These are phyloP conservation scores for Conus ventricosus DNA, from an alignment of 1,140 invertebrate species.

Conservation along the genomic window DNA sequence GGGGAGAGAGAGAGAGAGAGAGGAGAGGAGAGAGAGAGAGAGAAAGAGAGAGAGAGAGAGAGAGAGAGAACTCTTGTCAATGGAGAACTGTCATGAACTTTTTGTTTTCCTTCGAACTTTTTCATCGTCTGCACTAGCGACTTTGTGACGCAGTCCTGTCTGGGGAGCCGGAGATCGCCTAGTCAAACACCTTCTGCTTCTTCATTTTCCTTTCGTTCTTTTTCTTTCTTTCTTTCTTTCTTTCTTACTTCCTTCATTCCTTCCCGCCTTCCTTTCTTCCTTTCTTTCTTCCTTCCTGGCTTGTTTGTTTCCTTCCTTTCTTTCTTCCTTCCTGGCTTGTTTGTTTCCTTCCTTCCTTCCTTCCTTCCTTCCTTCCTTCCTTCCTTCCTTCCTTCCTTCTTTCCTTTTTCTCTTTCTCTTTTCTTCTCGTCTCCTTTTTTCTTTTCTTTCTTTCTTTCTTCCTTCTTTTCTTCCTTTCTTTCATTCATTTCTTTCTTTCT, in stretches of 20 bases:
- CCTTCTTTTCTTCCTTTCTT: neutral
- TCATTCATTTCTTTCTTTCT: neutral
- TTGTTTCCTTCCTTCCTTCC: neutral
- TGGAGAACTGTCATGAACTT: no score
- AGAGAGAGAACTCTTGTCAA: no score
- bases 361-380: neutral
- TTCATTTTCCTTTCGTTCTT: constrained; percentile 1
- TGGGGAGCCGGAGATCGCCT: no score
- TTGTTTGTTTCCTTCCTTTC: neutral
- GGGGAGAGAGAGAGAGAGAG: no score
- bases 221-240: neutral
- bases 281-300: neutral
- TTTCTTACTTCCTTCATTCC: neutral
- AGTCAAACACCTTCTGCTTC: neutral
- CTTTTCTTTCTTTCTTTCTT: neutral
- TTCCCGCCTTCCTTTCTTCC: neutral
- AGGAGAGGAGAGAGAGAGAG: no score
- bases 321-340: neutral
- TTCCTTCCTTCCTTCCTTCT: neutral
- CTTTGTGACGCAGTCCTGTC: no score
- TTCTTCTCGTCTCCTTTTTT: no score
- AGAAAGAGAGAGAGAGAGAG: no score
- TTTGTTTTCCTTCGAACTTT: no score
- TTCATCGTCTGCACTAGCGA: no score
- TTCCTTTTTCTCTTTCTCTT: no score